Percentiles rank a stretch among this genome's conserved stretches.
phyloP scores from a whole-genome alignment of 2,797 vertebrate species.

The Girardinus metallicus region DNA sequence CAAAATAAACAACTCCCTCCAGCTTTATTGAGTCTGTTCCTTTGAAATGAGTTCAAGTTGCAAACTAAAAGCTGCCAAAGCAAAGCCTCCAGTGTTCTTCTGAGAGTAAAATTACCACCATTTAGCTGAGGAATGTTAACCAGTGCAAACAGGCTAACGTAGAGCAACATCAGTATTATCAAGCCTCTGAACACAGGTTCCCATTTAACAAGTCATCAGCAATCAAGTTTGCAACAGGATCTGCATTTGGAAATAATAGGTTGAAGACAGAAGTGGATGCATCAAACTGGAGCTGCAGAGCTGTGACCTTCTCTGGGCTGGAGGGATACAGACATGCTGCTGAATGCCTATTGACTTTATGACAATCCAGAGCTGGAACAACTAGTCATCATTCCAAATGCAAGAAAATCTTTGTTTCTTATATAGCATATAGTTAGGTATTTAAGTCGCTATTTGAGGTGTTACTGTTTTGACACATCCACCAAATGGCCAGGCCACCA shows the following conservation, averaged over 20 bases:
- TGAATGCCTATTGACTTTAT: slow-evolving; percentile 6
- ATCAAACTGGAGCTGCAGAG: slow-evolving; percentile 1
- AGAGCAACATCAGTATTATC: not conserved
- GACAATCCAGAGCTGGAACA: slow-evolving; percentile 1
- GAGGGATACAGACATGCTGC: slow-evolving; percentile 1
- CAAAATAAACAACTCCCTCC: slow-evolving; percentile 49
- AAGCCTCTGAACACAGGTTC: not conserved
- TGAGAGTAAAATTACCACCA: slow-evolving; percentile 23
- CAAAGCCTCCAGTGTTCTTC: slow-evolving; percentile 32
- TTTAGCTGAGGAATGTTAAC: slow-evolving; percentile 29
- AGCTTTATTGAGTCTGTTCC: slow-evolving; percentile 2
- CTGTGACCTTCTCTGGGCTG: not conserved
- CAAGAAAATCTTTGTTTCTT: not conserved
- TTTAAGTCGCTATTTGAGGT: not conserved
- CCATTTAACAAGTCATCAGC: slow-evolving; percentile 8
- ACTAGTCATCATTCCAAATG: not conserved
- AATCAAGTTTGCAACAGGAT: slow-evolving; percentile 1
- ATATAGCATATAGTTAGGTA: not conserved
- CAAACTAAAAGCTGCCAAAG: slow-evolving; percentile 33
- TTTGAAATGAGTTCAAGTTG: slow-evolving; percentile 58
- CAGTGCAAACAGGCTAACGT: slow-evolving; percentile 15
- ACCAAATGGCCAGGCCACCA: not conserved
- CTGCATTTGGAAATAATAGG: slow-evolving; percentile 28
- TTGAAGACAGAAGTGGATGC: slow-evolving; percentile 7
- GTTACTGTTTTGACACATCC: not conserved